Conservation (phyloP, 2,113 vertebrate species). For the Psittacus erithacus region DNA sequence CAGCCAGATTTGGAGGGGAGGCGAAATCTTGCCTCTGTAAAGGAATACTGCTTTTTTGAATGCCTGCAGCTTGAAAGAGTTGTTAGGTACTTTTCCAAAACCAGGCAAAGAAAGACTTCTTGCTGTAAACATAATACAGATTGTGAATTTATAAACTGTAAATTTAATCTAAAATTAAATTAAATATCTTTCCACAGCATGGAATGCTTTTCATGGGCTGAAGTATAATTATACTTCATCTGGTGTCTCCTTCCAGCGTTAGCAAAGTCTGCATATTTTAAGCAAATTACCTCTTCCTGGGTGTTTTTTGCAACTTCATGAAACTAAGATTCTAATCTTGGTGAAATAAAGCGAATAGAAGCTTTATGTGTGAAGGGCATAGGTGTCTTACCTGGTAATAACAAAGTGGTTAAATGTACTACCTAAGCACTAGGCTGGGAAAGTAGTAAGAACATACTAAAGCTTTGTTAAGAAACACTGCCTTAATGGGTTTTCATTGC, state of each 20-base stretch:
- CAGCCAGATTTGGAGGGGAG: neutral
- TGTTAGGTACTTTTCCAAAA: neutral
- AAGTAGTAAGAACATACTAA: neutral
- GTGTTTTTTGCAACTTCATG: neutral
- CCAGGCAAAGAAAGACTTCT: neutral
- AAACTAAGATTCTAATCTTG: neutral
- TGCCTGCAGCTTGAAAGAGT: neutral
- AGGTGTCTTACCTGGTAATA: neutral
- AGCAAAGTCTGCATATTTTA: neutral
- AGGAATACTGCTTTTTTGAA: neutral
- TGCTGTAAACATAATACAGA: neutral
- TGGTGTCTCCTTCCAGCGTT: neutral
- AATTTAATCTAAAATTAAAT: neutral
- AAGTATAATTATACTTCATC: neutral
- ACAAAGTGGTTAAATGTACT: neutral
- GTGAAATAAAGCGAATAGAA: neutral
- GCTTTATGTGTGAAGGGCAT: neutral
- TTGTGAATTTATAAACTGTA: neutral
- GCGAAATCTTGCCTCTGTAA: neutral
- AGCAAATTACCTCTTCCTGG: neutral
- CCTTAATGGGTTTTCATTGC: neutral
- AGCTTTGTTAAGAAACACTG: neutral
- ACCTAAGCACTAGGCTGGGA: neutral
- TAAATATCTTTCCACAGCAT: neutral
- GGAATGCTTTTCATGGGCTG: neutral